phyloP scores from a whole-genome alignment of 2,113 vertebrate genomes.

The Dermatemys mawii region DNA sequence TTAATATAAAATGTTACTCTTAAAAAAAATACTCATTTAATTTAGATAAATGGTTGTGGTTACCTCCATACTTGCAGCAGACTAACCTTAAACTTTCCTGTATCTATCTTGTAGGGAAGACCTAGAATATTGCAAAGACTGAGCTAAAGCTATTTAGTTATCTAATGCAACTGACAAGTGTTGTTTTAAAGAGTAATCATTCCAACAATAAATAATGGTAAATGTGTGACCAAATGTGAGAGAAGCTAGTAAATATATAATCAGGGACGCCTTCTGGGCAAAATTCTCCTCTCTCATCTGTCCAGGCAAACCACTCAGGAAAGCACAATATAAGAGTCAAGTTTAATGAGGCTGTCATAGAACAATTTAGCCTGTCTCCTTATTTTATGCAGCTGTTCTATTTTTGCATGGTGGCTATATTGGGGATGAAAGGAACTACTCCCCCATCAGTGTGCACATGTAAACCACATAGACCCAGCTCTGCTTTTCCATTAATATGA shows the following conservation, averaged over 20 bases:
- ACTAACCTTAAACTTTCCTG: neutral
- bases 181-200: neutral
- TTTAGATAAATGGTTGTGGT: accelerated
- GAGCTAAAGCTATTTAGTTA: neutral
- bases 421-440: neutral
- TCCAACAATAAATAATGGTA: neutral
- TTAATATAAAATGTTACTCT: neutral
- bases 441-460: accelerated
- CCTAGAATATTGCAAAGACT: neutral
- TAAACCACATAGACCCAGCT: neutral
- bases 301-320: neutral
- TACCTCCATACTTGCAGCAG: neutral
- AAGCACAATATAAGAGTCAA: neutral
- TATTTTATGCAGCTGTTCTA: neutral
- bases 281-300: neutral
- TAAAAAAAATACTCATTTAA: neutral
- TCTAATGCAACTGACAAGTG: neutral
- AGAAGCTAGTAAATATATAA: neutral
- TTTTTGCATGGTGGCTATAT: neutral
- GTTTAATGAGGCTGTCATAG: accelerated
- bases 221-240: neutral
- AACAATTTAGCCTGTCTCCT: neutral
- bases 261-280: neutral
- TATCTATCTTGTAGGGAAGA: neutral
- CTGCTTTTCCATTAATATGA: accelerated